Evolutionary conservation across 1,140 invertebrate genomes (phyloP).

Genomic region (Apis laboriosa): DNA sequence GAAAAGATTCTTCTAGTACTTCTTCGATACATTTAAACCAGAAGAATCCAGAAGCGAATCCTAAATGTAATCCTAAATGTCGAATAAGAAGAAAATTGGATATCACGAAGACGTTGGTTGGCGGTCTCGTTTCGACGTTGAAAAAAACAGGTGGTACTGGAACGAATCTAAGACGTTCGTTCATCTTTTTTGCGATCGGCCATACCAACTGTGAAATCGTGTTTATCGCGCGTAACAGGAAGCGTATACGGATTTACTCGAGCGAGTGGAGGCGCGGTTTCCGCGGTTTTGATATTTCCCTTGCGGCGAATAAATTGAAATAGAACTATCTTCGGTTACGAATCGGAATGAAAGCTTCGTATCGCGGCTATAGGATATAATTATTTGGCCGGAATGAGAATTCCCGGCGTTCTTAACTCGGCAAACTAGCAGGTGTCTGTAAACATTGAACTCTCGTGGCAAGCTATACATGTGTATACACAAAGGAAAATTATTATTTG

Average conservation of each 20-base stretch:
- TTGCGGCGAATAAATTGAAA: slow-evolving; percentile 16
- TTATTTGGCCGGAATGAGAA: neutral
- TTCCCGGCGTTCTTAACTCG: slow-evolving; percentile 3
- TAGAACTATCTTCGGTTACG: neutral
- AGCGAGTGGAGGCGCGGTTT: neutral
- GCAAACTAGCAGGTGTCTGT: neutral
- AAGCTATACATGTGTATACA: neutral
- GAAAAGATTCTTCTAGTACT: too few relatives aligned
- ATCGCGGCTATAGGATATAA: neutral
- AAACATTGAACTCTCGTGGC: neutral
- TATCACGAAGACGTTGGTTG: too few relatives aligned
- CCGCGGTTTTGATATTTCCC: slow-evolving; percentile 5
- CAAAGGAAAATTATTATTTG: neutral
- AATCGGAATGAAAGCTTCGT: neutral
- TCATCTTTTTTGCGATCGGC: neutral
- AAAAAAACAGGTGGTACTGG: too few relatives aligned
- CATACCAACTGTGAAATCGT: neutral
- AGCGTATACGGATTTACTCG: neutral
- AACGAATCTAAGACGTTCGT: too few relatives aligned
- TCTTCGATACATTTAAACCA: too few relatives aligned
- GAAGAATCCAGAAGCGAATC: too few relatives aligned
- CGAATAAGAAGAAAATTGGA: too few relatives aligned
- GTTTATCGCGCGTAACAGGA: neutral
- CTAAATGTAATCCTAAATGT: too few relatives aligned
- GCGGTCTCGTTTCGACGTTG: too few relatives aligned